Evolutionary conservation across 2,113 vertebrate genomes (phyloP), one percentile per base, ranked within the genome.

Genomic region (Tragulus kanchil): DNA sequence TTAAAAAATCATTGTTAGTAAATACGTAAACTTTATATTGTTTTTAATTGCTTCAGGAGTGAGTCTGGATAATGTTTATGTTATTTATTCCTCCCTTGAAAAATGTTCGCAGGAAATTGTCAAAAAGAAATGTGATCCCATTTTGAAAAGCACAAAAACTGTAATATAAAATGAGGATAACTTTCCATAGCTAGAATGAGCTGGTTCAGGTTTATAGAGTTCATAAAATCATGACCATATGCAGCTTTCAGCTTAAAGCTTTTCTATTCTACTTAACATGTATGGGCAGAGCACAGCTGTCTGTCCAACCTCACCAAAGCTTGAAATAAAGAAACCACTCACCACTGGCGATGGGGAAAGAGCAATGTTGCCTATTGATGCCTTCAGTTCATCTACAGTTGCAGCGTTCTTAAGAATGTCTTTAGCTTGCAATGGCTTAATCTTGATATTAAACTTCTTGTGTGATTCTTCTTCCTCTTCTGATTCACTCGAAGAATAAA

Each of bases 361-460:
- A 0, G 99, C 99, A 31, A 99, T 99, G 98, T 99, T 99, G 95
- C 99, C 99, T 36, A 99, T 98, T 0, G 99, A 99, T 0, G 99
- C 99, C 97, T 99, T 99, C 65, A 99, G 99, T 98, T 99, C 99
- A 19, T 99, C 99, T 97, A 99, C 99, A 0, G 99, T 99, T 0
- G 99, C 99, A 0, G 99, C 98, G 8, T 99, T 99, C 97, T 99
- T 99, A 95, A 99, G 98, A 17, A 98, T 98, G 82, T 99, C 99
- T 82, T 99, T 98, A 14, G 99, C 98, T 73, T 99, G 99, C 97
- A 99, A 97, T 0, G 99, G 99, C 87, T 99, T 99, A 98, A 99
- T 99, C 98, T 99, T 99, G 85, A 99, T 99, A 97, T 99, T 99
- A 98, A 99, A 99, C 95, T 99, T 99, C 98, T 99, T 99, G 97